Conservation (phyloP, 2,797 vertebrate species). For the Cirrhinus mrigala region DNA sequence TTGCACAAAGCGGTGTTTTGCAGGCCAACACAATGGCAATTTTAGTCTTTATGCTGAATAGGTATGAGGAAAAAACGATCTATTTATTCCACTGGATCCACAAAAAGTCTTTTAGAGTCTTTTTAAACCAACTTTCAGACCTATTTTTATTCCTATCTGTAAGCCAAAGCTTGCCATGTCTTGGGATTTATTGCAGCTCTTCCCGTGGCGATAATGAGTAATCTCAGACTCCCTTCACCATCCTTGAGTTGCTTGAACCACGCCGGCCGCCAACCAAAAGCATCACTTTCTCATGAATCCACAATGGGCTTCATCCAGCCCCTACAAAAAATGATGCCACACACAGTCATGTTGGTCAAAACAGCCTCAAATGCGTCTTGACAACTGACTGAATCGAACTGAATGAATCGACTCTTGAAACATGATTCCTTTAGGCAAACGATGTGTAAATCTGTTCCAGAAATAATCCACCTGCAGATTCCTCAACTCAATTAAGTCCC, state of each 20-base stretch:
- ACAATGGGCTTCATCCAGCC: conserved; percentile 57
- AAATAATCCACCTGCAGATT: neutral
- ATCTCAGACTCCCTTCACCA: conserved; percentile 57
- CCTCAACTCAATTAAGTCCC: neutral
- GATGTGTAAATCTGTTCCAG: neutral
- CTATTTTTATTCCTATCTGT: conserved; percentile 6
- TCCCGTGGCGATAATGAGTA: neutral
- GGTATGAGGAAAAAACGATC: neutral
- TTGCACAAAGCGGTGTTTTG: neutral
- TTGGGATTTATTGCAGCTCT: neutral
- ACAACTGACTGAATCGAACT: conserved; percentile 31
- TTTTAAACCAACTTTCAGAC: neutral
- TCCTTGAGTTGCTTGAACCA: conserved; percentile 64
- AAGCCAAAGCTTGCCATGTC: neutral
- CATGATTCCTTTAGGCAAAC: neutral
- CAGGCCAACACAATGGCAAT: rapidly evolving
- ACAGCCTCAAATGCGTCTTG: conserved; percentile 63
- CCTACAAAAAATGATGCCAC: conserved; percentile 65
- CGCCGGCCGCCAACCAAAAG: conserved; percentile 60
- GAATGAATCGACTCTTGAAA: neutral
- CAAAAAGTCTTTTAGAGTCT: neutral
- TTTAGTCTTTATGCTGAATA: neutral
- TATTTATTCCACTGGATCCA: neutral
- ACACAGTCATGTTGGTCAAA: conserved; percentile 57
- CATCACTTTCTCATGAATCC: conserved; percentile 64